phyloP scores from a whole-genome alignment of 2,113 vertebrate genomes.

The Mesembrinibis cayennensis region DNA sequence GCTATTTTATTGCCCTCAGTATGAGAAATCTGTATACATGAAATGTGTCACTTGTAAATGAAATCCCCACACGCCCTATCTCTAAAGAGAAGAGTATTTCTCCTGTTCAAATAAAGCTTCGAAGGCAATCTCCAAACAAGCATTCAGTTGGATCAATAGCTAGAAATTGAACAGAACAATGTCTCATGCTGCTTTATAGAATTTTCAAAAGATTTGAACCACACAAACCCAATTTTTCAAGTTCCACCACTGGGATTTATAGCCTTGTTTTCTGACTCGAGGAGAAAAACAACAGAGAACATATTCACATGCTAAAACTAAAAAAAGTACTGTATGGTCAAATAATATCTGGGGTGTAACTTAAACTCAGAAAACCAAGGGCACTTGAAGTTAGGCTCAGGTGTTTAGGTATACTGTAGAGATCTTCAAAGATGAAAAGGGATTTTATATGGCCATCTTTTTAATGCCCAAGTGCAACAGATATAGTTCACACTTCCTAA shows the following conservation, averaged over 20 bases:
- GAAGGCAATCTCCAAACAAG: constrained; percentile 68
- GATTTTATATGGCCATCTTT: not conserved
- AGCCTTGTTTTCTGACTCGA: constrained; percentile 10
- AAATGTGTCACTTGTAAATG: constrained; percentile 1
- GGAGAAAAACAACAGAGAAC: not conserved
- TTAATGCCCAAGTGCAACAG: not conserved
- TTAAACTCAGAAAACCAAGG: not conserved
- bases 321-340: not conserved
- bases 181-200: constrained; percentile 68
- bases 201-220: constrained; percentile 71
- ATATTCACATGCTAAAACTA: not conserved
- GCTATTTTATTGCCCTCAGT: constrained; percentile 13
- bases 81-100: constrained; percentile 58
- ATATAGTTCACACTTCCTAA: not conserved
- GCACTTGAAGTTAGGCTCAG: not conserved
- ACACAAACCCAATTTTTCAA: constrained; percentile 63
- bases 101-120: constrained; percentile 65
- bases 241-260: constrained; percentile 59
- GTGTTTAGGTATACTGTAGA: not conserved
- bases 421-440: not conserved
- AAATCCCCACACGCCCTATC: not conserved
- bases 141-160: constrained; percentile 68
- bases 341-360: not conserved
- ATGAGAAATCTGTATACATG: not conserved
- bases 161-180: constrained; percentile 74